These are phyloP conservation scores for Homalodisca vitripennis DNA, from an alignment of 1,140 invertebrate genomes.

Conservation along the genomic window DNA sequence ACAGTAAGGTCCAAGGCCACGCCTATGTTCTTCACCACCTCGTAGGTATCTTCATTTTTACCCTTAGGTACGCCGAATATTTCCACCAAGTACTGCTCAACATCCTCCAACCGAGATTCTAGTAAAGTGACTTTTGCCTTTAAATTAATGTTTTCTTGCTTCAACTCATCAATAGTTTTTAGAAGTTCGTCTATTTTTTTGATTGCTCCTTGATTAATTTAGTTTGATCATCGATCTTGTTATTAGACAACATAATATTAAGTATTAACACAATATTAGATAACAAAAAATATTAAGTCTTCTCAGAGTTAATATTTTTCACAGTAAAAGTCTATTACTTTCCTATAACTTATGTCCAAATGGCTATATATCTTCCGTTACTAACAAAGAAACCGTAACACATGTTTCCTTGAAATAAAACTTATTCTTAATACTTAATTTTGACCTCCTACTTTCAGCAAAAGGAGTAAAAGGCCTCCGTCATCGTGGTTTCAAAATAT, in stretches of 20 bases:
- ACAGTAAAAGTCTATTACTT: too few relatives aligned
- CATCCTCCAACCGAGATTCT: background rate
- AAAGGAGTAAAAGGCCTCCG: too few relatives aligned
- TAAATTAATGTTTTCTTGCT: background rate
- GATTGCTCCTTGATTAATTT: slow-evolving; percentile 4
- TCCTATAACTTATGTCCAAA: too few relatives aligned
- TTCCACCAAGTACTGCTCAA: slow-evolving; percentile 16
- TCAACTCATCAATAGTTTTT: background rate
- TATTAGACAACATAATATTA: background rate
- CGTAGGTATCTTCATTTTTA: slow-evolving; percentile 9
- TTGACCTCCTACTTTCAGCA: too few relatives aligned
- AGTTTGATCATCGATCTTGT: background rate
- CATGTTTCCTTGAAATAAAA: too few relatives aligned
- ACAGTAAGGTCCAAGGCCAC: background rate
- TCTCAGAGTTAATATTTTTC: too few relatives aligned
- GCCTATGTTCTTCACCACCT: slow-evolving; percentile 9
- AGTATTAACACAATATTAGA: too few relatives aligned
- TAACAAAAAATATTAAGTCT: too few relatives aligned
- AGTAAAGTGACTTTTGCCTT: background rate
- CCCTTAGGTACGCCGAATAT: slow-evolving; percentile 6
- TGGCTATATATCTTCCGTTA: too few relatives aligned
- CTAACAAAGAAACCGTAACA: too few relatives aligned
- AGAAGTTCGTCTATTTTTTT: background rate
- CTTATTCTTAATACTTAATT: too few relatives aligned
- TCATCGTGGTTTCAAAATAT: too few relatives aligned